Percentiles rank a stretch among this genome's conserved stretches.
Evolutionary conservation across 2,797 vertebrate species (phyloP).

Genomic region (Serranus cabrilla): DNA sequence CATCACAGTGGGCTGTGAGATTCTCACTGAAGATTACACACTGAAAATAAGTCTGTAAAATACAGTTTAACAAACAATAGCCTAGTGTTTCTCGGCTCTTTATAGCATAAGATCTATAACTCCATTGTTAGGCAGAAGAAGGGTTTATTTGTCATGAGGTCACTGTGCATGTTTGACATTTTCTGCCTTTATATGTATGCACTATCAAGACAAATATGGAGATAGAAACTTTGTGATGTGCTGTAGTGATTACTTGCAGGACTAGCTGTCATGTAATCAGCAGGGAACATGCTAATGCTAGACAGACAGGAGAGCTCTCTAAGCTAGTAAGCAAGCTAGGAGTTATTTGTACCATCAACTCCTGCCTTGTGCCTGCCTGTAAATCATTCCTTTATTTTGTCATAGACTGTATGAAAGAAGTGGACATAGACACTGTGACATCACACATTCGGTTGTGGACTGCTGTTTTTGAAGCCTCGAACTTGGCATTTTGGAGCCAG

Average conservation of each 20-base stretch:
- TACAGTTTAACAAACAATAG: slow-evolving; percentile 25
- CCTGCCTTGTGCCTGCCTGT: neutral
- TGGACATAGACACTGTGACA: too few species aligned
- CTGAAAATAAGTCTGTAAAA: slow-evolving; percentile 31
- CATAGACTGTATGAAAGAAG: too few species aligned
- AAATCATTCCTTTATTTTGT: neutral
- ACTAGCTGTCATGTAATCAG: neutral
- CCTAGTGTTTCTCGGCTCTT: slow-evolving; percentile 10
- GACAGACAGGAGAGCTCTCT: neutral
- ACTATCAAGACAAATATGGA: neutral
- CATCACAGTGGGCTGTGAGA: slow-evolving; percentile 36
- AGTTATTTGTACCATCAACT: neutral
- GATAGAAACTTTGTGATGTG: neutral
- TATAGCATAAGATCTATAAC: neutral
- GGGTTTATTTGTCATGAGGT: slow-evolving; percentile 18
- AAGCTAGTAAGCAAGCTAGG: neutral
- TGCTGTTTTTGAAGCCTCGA: too few species aligned
- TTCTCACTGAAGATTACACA: slow-evolving; percentile 43
- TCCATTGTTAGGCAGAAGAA: neutral
- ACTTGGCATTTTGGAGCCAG: too few species aligned
- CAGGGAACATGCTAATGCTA: neutral
- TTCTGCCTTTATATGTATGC: slow-evolving; percentile 42
- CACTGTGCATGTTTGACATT: slow-evolving; percentile 42
- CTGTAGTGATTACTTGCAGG: neutral
- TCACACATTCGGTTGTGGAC: too few species aligned